Evolutionary conservation across 1,140 invertebrate species (phyloP).

Genomic region (Asobara japonica): DNA sequence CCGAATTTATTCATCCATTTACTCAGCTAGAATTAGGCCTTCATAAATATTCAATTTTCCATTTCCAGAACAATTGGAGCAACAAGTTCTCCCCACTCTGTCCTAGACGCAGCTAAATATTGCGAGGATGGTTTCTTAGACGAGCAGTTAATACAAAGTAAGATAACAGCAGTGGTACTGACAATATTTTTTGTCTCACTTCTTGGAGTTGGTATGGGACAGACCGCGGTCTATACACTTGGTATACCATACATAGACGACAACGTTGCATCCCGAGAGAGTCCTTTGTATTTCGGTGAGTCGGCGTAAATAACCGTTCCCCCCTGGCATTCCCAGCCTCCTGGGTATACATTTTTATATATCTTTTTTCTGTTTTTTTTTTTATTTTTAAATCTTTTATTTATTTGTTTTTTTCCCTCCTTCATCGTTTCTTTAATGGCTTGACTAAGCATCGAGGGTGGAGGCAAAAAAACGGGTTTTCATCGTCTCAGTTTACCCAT

Average conservation of each 20-base stretch:
- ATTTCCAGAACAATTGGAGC: slow-evolving; percentile 48
- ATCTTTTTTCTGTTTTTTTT: neutral
- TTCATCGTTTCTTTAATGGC: slow-evolving; percentile 9
- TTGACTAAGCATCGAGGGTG: neutral
- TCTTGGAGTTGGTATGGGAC: slow-evolving; percentile 90
- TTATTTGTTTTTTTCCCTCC: neutral
- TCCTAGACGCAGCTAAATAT: slow-evolving; percentile 55
- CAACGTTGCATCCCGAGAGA: slow-evolving; percentile 90
- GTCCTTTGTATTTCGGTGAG: slow-evolving; percentile 92
- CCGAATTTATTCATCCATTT: neutral
- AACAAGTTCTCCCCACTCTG: slow-evolving; percentile 37
- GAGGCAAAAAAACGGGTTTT: slow-evolving; percentile 13
- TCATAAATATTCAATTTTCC: neutral
- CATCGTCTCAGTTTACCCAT: neutral
- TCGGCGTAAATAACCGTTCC: slow-evolving; percentile 36
- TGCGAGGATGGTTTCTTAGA: slow-evolving; percentile 70
- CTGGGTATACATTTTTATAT: neutral
- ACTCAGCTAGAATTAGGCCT: too few species aligned
- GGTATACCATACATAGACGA: slow-evolving; percentile 95
- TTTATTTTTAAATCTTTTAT: neutral
- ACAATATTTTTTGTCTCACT: slow-evolving; percentile 88
- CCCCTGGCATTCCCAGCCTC: neutral
- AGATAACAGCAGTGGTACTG: slow-evolving; percentile 81
- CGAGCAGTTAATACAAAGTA: slow-evolving; percentile 75
- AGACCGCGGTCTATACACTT: slow-evolving; percentile 92